Percentiles rank a stretch among this genome's conserved stretches.
phyloP scores from a whole-genome alignment of 2,888 invertebrate genomes.

The Epinotia bilunana region DNA sequence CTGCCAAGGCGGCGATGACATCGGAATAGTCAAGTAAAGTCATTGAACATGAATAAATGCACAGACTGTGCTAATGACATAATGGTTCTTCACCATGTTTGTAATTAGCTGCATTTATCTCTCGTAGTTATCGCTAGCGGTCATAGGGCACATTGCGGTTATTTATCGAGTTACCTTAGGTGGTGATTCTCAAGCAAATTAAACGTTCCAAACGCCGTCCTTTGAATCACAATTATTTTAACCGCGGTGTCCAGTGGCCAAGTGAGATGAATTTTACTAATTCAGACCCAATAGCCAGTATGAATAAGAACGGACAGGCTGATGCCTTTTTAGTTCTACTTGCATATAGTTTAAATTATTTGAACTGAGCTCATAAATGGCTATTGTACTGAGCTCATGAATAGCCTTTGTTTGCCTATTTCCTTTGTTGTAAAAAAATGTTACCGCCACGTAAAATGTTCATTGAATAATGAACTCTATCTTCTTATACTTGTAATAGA shows the following conservation, averaged over 20 bases:
- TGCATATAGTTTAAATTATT: too few species aligned
- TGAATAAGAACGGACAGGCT: too few species aligned
- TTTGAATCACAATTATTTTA: background rate
- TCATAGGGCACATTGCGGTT: background rate
- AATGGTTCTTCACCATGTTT: constrained; percentile 7
- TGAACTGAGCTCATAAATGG: too few species aligned
- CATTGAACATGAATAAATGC: background rate
- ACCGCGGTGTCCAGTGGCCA: background rate
- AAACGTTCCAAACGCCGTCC: background rate
- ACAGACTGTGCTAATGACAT: background rate
- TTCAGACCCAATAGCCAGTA: too few species aligned
- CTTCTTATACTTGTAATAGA: too few species aligned
- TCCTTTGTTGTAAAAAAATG: too few species aligned
- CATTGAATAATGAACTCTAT: too few species aligned
- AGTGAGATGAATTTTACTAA: background rate
- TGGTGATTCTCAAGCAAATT: background rate
- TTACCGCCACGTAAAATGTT: too few species aligned
- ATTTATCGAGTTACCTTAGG: background rate
- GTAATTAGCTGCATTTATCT: constrained; percentile 11
- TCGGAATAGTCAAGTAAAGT: background rate
- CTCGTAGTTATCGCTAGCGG: background rate
- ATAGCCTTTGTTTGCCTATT: too few species aligned
- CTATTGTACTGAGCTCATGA: too few species aligned
- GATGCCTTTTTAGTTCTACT: too few species aligned
- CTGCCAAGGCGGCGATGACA: background rate